phyloP scores from a whole-genome alignment of 1,140 invertebrate species.

The Zaprionus davidi region DNA sequence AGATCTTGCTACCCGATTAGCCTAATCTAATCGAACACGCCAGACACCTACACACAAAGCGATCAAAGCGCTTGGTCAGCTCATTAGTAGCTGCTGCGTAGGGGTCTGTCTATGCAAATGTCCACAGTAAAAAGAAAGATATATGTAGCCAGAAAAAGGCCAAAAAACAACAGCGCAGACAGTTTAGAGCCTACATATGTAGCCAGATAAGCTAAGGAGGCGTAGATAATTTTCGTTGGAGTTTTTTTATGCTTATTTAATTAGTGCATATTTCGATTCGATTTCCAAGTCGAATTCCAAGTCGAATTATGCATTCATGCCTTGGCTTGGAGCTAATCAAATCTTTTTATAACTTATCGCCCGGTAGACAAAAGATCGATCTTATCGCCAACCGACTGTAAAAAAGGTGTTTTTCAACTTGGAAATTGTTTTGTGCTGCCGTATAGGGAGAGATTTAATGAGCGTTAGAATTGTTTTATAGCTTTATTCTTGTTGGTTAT shows the following conservation, averaged over 20 bases:
- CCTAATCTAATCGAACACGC: slow-evolving; percentile 80
- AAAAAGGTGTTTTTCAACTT: slow-evolving; percentile 8
- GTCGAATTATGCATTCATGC: slow-evolving; percentile 67
- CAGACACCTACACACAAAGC: slow-evolving; percentile 66
- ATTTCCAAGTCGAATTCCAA: slow-evolving; percentile 25
- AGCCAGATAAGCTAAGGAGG: slow-evolving; percentile 76
- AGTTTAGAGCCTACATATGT: slow-evolving; percentile 66
- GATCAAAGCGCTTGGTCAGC: slow-evolving; percentile 30
- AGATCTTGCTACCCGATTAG: slow-evolving; percentile 69
- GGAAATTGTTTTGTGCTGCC: neutral
- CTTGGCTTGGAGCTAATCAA: neutral
- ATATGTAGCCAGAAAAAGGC: neutral
- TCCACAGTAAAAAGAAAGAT: slow-evolving; percentile 5
- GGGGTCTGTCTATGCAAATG: slow-evolving; percentile 63
- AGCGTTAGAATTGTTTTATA: slow-evolving; percentile 3
- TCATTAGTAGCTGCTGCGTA: slow-evolving; percentile 75
- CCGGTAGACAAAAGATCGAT: slow-evolving; percentile 5
- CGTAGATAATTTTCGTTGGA: slow-evolving; percentile 69
- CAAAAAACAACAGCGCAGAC: slow-evolving; percentile 30
- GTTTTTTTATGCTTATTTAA: slow-evolving; percentile 77
- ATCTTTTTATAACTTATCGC: slow-evolving; percentile 4
- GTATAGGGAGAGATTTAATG: slow-evolving; percentile 2
- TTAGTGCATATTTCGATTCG: slow-evolving; percentile 67
- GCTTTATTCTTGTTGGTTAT: neutral
- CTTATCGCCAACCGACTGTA: slow-evolving; percentile 14